A percentile compares a stretch with the other conserved stretches of the same genome.
Conservation (phyloP, 2,888 invertebrate genomes). For the Pogonocherus hispidulus region DNA sequence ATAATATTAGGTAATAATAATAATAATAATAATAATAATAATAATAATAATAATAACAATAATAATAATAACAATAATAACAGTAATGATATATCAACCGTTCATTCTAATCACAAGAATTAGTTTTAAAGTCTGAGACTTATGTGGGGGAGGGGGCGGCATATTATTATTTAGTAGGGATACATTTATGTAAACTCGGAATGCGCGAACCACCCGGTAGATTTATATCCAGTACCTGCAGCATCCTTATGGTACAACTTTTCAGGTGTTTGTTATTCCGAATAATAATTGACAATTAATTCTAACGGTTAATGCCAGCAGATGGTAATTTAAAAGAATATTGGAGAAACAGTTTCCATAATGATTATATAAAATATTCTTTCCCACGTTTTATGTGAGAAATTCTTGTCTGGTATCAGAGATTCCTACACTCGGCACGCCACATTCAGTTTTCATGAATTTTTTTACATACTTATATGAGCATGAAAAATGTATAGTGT, state of each 20-base stretch:
- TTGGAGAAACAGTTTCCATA: slow-evolving; percentile 3
- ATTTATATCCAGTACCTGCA: no score
- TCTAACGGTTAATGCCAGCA: background rate
- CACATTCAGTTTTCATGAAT: background rate
- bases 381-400: slow-evolving; percentile 6
- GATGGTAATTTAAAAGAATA: slow-evolving; percentile 1
- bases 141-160: no score
- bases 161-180: no score
- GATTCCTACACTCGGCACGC: background rate
- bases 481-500: background rate
- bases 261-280: background rate
- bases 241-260: background rate
- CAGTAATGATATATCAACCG: no score
- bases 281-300: background rate
- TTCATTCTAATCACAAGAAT: no score
- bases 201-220: no score
- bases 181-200: no score
- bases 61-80: no score
- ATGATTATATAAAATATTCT: slow-evolving; percentile 1
- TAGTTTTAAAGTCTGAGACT: no score
- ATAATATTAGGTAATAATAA: no score
- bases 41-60: no score
- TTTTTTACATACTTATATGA: slow-evolving; percentile 3
- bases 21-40: no score
- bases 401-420: background rate